Conservation (phyloP, 2,888 invertebrate genomes). For the Timema podura region DNA sequence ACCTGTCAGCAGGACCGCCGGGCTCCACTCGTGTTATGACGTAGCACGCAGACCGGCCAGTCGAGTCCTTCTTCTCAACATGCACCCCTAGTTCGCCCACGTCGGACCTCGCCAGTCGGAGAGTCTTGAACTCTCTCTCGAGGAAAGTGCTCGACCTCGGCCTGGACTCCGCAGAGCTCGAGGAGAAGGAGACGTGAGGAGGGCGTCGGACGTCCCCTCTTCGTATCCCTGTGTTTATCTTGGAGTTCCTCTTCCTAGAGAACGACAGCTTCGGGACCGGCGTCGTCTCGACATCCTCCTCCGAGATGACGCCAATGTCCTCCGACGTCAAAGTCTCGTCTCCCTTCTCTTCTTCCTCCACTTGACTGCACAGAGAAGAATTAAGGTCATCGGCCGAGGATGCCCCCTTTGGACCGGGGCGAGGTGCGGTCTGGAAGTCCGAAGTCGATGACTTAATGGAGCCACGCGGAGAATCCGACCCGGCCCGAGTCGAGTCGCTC, state of each 20-base stretch:
- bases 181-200: constrained; percentile 12
- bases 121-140: constrained; percentile 37
- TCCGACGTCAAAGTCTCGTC: constrained; percentile 20
- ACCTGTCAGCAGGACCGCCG: constrained; percentile 45
- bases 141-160: not conserved
- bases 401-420: constrained; percentile 6
- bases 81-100: constrained; percentile 39
- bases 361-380: not conserved
- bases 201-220: constrained; percentile 20
- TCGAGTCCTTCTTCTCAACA: constrained; percentile 38
- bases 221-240: constrained; percentile 25
- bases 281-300: not conserved
- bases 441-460: constrained; percentile 31
- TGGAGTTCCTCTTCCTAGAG: constrained; percentile 28
- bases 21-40: constrained; percentile 49
- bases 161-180: constrained; percentile 24
- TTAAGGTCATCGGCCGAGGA: constrained; percentile 14
- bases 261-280: constrained; percentile 28
- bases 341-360: constrained; percentile 24
- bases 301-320: constrained; percentile 15
- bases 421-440: not conserved
- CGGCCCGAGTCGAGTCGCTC: constrained; percentile 53
- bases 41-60: constrained; percentile 40
- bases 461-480: constrained; percentile 52
- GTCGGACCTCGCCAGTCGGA: constrained; percentile 38